phyloP scores from a whole-genome alignment of 2,888 invertebrate genomes.

The Bruchidius siliquastri region DNA sequence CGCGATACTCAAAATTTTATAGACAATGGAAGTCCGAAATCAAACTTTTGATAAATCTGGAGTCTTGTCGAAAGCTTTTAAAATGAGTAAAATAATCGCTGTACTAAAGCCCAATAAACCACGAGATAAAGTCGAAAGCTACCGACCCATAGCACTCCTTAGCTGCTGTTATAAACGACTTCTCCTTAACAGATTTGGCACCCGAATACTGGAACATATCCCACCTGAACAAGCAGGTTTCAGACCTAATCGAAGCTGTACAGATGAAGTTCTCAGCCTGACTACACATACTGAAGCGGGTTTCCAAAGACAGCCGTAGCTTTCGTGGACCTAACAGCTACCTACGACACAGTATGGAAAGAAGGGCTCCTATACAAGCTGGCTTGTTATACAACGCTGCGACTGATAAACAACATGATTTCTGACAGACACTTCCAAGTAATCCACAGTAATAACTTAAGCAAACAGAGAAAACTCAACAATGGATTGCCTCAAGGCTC shows the following conservation, averaged over 20 bases:
- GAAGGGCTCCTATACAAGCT: background rate
- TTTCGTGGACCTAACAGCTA: constrained; percentile 13
- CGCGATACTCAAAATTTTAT: too few relatives aligned
- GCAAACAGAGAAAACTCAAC: background rate
- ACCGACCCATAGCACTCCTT: constrained; percentile 1
- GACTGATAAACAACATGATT: constrained; percentile 3
- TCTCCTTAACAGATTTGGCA: background rate
- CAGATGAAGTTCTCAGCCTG: constrained; percentile 3
- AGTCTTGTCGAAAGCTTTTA: too few relatives aligned
- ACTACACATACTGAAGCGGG: background rate
- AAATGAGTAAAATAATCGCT: too few relatives aligned
- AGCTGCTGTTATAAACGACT: constrained; percentile 1
- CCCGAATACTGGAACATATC: constrained; percentile 2
- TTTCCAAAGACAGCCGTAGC: constrained; percentile 1
- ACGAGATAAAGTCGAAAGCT: too few relatives aligned
- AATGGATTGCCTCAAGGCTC: constrained; percentile 2
- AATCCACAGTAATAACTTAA: background rate
- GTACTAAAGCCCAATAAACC: too few relatives aligned
- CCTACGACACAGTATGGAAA: constrained; percentile 3
- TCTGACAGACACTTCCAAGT: constrained; percentile 1
- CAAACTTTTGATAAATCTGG: too few relatives aligned
- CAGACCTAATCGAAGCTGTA: constrained; percentile 3
- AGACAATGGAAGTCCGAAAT: too few relatives aligned
- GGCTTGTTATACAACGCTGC: background rate
- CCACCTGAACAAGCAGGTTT: constrained; percentile 4